A percentile compares a stretch with the other conserved stretches of the same genome.
Conservation (phyloP, 2,797 vertebrate genomes). For the Anguilla pacifica region DNA sequence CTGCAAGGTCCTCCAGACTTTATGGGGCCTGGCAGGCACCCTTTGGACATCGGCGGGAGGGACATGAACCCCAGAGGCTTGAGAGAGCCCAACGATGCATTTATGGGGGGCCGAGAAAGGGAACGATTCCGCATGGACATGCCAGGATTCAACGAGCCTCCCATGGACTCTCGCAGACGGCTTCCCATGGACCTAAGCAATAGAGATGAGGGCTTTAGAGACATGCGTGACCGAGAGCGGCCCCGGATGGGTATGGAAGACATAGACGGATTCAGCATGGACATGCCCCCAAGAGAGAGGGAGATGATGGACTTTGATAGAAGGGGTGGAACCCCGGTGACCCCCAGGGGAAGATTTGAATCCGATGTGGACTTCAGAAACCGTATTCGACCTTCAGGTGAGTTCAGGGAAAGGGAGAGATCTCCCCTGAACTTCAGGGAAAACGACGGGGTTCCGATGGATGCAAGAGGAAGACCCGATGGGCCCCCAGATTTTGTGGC, state of each 20-base stretch:
- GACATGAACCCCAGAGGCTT: slow-evolving; percentile 78
- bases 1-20: slow-evolving; percentile 78
- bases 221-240: slow-evolving; percentile 76
- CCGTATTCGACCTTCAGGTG: slow-evolving; percentile 74
- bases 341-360: slow-evolving; percentile 73
- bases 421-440: slow-evolving; percentile 86
- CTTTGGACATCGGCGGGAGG: slow-evolving; percentile 79
- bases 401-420: slow-evolving; percentile 81
- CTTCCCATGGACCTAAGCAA: slow-evolving; percentile 65
- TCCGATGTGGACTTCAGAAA: slow-evolving; percentile 85
- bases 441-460: slow-evolving; percentile 72
- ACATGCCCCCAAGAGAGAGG: slow-evolving; percentile 65
- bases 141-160: slow-evolving; percentile 72
- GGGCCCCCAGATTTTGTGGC: slow-evolving; percentile 75
- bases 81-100: slow-evolving; percentile 75
- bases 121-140: slow-evolving; percentile 73
- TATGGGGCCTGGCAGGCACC: slow-evolving; percentile 76
- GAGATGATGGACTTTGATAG: slow-evolving; percentile 70
- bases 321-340: slow-evolving; percentile 62
- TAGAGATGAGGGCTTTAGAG: slow-evolving; percentile 72
- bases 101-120: slow-evolving; percentile 84
- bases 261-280: slow-evolving; percentile 65
- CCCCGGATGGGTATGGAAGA: slow-evolving; percentile 60
- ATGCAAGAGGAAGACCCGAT: slow-evolving; percentile 75
- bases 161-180: slow-evolving; percentile 70